Percentiles rank a stretch among this genome's conserved stretches.
Conservation (phyloP, 2,113 vertebrate genomes). For the Macquaria ambigua region DNA sequence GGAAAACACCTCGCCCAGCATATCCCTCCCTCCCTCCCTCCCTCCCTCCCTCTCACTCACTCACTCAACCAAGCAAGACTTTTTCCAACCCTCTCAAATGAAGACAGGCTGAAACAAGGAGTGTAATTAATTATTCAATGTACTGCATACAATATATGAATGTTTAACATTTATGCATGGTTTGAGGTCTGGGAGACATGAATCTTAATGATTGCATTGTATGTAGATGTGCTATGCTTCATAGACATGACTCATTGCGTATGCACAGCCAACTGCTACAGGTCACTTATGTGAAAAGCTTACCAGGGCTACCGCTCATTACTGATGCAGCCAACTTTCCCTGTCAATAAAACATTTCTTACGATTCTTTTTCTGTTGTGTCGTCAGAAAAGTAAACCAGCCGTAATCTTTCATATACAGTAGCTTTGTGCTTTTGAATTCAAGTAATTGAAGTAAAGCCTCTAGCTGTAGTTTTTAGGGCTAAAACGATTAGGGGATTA, state of each 20-base stretch:
- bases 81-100: conserved; percentile 19
- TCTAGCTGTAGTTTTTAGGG: background rate
- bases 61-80: conserved; percentile 7
- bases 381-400: background rate
- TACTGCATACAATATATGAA: conserved; percentile 23
- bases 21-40: background rate
- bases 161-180: conserved; percentile 5
- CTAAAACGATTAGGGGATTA: background rate
- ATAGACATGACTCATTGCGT: conserved; percentile 22
- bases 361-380: background rate
- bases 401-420: background rate
- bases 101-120: conserved; percentile 24
- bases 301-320: background rate
- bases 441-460: background rate
- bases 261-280: conserved; percentile 18
- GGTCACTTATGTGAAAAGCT: background rate
- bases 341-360: background rate
- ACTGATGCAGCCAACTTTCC: conserved; percentile 3
- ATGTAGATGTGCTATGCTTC: conserved; percentile 6
- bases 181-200: conserved; percentile 2
- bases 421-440: background rate
- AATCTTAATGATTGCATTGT: conserved; percentile 15
- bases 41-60: background rate
- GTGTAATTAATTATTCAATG: conserved; percentile 24
- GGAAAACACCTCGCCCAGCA: conserved; percentile 13